A percentile compares a stretch with the other conserved stretches of the same genome.
These are phyloP conservation scores for Corella eumyota DNA, from an alignment of 23 tunicate genomes.

Conservation along the genomic window DNA sequence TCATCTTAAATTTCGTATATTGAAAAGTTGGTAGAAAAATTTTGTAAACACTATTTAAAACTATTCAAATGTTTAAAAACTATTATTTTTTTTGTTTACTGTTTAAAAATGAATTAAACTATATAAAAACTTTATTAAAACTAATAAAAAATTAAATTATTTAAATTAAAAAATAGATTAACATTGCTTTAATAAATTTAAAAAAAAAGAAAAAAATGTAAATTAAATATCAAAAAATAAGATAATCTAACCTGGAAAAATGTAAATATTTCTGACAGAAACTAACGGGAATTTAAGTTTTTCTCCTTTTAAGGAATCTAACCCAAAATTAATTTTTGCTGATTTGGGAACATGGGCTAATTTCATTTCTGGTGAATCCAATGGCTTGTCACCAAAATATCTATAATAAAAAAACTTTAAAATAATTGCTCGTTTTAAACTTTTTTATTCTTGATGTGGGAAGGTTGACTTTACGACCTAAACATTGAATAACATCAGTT, in stretches of 20 bases:
- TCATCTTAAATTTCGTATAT: too few relatives aligned
- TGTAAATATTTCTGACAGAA: constrained; percentile 62
- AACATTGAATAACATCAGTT: neutral
- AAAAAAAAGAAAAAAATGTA: neutral
- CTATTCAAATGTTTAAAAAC: too few relatives aligned
- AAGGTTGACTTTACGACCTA: too few relatives aligned
- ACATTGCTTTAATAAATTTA: neutral
- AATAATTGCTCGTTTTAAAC: too few relatives aligned
- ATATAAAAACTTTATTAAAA: neutral
- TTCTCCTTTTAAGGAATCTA: constrained; percentile 43
- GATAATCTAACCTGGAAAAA: constrained; percentile 62
- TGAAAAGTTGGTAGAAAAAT: too few relatives aligned
- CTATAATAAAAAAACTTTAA: constrained; percentile 28
- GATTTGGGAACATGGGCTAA: constrained; percentile 72
- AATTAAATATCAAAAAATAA: neutral
- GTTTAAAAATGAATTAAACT: neutral
- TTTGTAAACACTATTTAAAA: too few relatives aligned
- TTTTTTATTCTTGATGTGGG: too few relatives aligned
- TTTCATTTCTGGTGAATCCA: constrained; percentile 88
- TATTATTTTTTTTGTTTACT: too few relatives aligned
- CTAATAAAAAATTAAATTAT: neutral
- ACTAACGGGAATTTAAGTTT: constrained; percentile 67
- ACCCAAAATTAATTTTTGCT: constrained; percentile 54
- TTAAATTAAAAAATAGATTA: neutral
- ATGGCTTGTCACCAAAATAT: constrained; percentile 52